Evolutionary conservation across 2,797 vertebrate species (phyloP).

Genomic region (Tenualosa ilisha): DNA sequence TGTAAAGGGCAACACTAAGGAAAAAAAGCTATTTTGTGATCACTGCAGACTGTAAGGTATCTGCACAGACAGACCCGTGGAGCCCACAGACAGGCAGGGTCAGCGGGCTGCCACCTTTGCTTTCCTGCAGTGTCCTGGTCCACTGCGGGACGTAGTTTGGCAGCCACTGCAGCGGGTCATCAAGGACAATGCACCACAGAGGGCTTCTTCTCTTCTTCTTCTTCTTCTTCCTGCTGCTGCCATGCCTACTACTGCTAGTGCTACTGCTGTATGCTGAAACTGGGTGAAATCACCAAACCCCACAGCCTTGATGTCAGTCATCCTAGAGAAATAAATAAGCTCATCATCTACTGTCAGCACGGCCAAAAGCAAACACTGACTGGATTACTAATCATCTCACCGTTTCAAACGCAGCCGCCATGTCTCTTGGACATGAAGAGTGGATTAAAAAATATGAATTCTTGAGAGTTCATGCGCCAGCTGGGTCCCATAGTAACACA

Average conservation of each 20-base stretch:
- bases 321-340: slow-evolving; percentile 15
- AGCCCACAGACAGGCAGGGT: slow-evolving; percentile 3
- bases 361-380: slow-evolving; percentile 18
- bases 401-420: background rate
- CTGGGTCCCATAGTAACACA: background rate
- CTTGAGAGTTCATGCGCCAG: background rate
- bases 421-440: background rate
- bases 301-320: slow-evolving; percentile 18
- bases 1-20: background rate
- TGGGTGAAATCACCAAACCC: background rate
- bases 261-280: slow-evolving; percentile 15
- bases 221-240: background rate
- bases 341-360: slow-evolving; percentile 12
- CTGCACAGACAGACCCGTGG: background rate
- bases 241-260: background rate
- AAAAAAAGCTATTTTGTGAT: background rate
- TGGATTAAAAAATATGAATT: background rate
- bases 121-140: slow-evolving; percentile 23
- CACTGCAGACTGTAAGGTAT: background rate
- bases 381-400: background rate
- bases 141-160: background rate
- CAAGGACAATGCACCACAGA: slow-evolving; percentile 31
- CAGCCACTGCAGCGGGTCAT: slow-evolving; percentile 14
- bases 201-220: slow-evolving; percentile 11
- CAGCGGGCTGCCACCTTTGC: slow-evolving; percentile 25